Percentiles rank a stretch among this genome's conserved stretches.
phyloP scores from a whole-genome alignment of 2,113 vertebrate species.

The Columba janthina region DNA sequence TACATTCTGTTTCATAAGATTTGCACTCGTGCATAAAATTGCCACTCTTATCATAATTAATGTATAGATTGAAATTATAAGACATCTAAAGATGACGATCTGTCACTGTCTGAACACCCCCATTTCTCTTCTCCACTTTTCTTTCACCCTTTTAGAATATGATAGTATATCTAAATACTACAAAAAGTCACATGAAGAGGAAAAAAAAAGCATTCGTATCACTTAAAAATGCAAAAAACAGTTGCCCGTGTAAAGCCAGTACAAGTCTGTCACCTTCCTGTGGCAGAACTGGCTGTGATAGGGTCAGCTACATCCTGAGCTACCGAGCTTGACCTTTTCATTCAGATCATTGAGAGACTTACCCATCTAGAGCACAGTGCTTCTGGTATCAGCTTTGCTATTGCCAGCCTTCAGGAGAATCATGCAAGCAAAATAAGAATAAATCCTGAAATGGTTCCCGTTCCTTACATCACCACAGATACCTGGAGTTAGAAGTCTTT shows the following conservation, averaged over 20 bases:
- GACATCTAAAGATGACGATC: not conserved
- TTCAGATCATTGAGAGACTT: not conserved
- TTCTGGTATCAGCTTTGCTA: not conserved
- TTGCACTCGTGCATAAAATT: slow-evolving; percentile 11
- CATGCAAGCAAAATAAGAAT: not conserved
- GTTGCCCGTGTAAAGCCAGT: not conserved
- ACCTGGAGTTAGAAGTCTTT: not conserved
- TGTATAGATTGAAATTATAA: slow-evolving; percentile 6
- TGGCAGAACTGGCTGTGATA: not conserved
- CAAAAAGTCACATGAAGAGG: accelerated
- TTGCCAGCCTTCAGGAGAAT: not conserved
- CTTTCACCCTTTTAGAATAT: not conserved
- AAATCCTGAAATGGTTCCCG: not conserved
- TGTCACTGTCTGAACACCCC: not conserved
- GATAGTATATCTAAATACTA: not conserved
- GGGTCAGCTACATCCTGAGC: not conserved
- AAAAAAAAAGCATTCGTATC: not conserved
- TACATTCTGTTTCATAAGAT: slow-evolving; percentile 32
- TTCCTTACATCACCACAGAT: not conserved
- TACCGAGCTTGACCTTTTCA: not conserved
- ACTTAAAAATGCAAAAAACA: not conserved
- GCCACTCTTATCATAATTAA: not conserved
- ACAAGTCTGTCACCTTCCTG: not conserved
- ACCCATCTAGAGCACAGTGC: not conserved
- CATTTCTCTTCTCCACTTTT: not conserved